Base-by-base conservation (phyloP, 2,797 vertebrate species). In the Telmatherina bonti region DNA sequence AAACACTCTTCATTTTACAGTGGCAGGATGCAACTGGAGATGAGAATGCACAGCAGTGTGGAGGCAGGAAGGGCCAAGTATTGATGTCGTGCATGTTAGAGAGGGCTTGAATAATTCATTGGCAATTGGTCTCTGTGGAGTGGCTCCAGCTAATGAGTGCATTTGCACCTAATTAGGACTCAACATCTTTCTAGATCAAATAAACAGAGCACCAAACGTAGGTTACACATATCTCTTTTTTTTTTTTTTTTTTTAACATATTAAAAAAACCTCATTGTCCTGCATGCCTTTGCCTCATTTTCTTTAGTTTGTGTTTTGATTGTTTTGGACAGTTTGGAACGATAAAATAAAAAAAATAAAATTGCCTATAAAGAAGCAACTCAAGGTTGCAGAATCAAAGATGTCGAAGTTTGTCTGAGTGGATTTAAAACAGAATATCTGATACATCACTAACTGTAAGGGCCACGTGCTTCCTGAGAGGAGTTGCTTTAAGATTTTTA, bases 81-180 rank as follows among this genome's bases (percentile, higher is more conserved):
- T 85, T 84, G 81, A 86, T 87, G 83, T 85, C 38, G 18, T 41
- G 80, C 76, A 70, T 62, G 72, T 67, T 61, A 64, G 79, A 72
- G 74, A 73, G 79, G 79, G 55, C 56, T 69, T 92, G 81, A 90
- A 93, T 93, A 85, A 93, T 93, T 91, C 71, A 92, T 89, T 68
- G 62, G 65, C 82, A 69, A 79, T 71, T 45, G 67, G 70, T 76
- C 76, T 86, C 72, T 51, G 60, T 27, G 41, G 76, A 85, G 76
- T 78, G 78, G 85, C 76, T 84, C 52, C 56, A 27, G 65, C 74
- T 89, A 87, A 86, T 86, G 78, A 90, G 72, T 79, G 72, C 76
- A 81, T 84, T 87, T 83, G 71, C 74, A 78, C 61, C 74, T 86
- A 84, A 90, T 89, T 88, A 89, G 62, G 60, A 47, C 54, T 67